phyloP scores from a whole-genome alignment of 2,888 invertebrate genomes.

The Petrophora chlorosata region DNA sequence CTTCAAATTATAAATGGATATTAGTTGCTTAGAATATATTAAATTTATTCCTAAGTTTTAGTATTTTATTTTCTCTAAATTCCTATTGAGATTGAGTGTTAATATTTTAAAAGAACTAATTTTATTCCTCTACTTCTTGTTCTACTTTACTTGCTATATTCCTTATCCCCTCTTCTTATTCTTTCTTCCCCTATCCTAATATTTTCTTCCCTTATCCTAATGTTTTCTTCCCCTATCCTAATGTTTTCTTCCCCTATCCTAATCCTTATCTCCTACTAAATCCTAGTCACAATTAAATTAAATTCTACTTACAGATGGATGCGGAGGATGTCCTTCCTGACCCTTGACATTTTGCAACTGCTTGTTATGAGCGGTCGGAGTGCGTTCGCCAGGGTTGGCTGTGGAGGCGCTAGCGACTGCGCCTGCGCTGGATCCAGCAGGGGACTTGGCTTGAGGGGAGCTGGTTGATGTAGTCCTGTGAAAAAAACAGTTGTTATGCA shows the following conservation, averaged over 20 bases:
- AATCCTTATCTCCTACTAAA: background rate
- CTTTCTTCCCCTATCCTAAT: too few relatives aligned
- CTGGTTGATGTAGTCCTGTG: slow-evolving; percentile 88
- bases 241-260: background rate
- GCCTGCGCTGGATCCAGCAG: slow-evolving; percentile 87
- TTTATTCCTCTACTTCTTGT: too few relatives aligned
- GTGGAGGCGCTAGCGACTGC: slow-evolving; percentile 74
- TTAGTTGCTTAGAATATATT: too few relatives aligned
- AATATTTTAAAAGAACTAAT: too few relatives aligned
- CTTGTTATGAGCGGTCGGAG: slow-evolving; percentile 88
- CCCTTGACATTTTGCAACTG: slow-evolving; percentile 90
- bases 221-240: too few relatives aligned
- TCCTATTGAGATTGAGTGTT: too few relatives aligned
- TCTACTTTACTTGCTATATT: too few relatives aligned
- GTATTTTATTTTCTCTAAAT: too few relatives aligned
- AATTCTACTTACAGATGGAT: slow-evolving; percentile 88
- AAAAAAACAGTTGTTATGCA: slow-evolving; percentile 23
- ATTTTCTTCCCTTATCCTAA: too few relatives aligned
- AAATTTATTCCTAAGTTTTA: too few relatives aligned
- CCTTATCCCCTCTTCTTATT: too few relatives aligned
- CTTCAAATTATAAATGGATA: too few relatives aligned
- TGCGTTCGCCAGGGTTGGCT: slow-evolving; percentile 76
- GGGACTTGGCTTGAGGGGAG: slow-evolving; percentile 89
- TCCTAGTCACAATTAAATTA: background rate
- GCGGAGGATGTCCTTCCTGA: slow-evolving; percentile 80